Base-by-base conservation (phyloP, 2,797 vertebrate genomes). In the Smutsia gigantea region DNA sequence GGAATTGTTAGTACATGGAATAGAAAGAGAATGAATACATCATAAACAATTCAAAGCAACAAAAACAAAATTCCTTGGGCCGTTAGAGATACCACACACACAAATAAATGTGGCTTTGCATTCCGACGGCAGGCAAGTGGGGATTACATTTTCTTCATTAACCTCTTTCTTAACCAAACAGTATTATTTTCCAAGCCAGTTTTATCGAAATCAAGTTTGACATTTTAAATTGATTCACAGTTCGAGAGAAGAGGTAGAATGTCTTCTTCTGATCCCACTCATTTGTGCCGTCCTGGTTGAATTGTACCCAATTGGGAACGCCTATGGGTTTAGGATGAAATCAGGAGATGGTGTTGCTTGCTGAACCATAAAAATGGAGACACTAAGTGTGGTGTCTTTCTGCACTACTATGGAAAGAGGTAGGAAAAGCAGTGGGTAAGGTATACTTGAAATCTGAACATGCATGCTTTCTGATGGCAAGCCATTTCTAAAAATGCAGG, bases 11-110 rank as follows among this genome's bases (percentile, higher is more conserved):
- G 97, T 96, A 92, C 97, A 91, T 97, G 97, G 97, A 98, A 98
- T 97, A 98, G 98, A 98, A 78, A 97, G 87, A 97, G 95, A 98
- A 97, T 97, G 95, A 98, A 97, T 97, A 98, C 95, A 97, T 98
- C 96, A 97, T 98, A 98, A 98, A 98, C 98, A 98, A 98, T 96
- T 97, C 90, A 97, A 96, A 97, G 98, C 98, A 98, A 97, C 95
- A 96, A 98, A 98, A 98, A 97, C 96, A 98, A 98, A 98, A 98
- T 98, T 98, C 84, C 96, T 98, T 98, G 98, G 96, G 97, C 97
- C 97, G 98, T 97, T 98, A 98, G 98, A 98, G 96, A 98, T 97
- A 96, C 97, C 34, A 75, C 97, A 95, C 96, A 97, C 97, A 95
- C 98, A 98, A 98, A 98, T 98, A 98, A 96, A 97, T 95, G 92